Evolutionary conservation across 35 echinoderm and acorn worm genomes (phyloP).

Genomic region (Diadema setosum): DNA sequence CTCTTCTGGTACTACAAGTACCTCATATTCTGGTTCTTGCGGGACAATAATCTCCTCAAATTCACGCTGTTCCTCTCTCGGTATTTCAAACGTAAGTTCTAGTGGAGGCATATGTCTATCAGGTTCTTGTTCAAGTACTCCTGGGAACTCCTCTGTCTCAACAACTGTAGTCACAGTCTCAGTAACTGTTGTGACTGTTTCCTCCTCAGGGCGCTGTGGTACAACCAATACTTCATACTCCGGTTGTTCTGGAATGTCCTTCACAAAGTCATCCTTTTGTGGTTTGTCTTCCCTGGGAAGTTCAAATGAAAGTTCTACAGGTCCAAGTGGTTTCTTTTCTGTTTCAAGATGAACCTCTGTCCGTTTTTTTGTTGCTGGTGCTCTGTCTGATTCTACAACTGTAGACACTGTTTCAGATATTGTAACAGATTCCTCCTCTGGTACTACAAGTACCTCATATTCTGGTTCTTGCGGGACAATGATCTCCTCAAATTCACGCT

Average conservation of each 20-base stretch:
- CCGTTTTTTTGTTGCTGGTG: constrained; percentile 7
- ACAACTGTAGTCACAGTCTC: constrained; percentile 41
- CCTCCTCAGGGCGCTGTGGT: constrained; percentile 17
- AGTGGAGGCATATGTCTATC: background rate
- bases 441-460: constrained; percentile 26
- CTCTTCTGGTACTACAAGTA: constrained; percentile 24
- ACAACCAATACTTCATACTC: constrained; percentile 58
- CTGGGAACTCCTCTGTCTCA: constrained; percentile 9
- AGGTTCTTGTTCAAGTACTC: background rate
- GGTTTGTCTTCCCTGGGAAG: constrained; percentile 46
- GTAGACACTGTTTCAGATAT: constrained; percentile 31
- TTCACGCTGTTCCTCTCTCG: constrained; percentile 1
- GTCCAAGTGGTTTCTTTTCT: constrained; percentile 42
- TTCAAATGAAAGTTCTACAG: constrained; percentile 56
- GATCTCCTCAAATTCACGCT: constrained; percentile 2
- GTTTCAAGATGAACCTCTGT: constrained; percentile 60
- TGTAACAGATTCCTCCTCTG: background rate
- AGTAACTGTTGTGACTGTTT: constrained; percentile 17
- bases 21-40: constrained; percentile 13
- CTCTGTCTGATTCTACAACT: constrained; percentile 24
- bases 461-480: constrained; percentile 18
- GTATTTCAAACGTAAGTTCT: background rate
- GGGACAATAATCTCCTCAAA: constrained; percentile 3
- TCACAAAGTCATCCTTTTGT: constrained; percentile 5
- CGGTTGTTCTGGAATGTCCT: constrained; percentile 13